Evolutionary conservation across 2,113 vertebrate species (phyloP), one percentile per base, ranked within the genome.

Genomic region (Apodemus sylvaticus): DNA sequence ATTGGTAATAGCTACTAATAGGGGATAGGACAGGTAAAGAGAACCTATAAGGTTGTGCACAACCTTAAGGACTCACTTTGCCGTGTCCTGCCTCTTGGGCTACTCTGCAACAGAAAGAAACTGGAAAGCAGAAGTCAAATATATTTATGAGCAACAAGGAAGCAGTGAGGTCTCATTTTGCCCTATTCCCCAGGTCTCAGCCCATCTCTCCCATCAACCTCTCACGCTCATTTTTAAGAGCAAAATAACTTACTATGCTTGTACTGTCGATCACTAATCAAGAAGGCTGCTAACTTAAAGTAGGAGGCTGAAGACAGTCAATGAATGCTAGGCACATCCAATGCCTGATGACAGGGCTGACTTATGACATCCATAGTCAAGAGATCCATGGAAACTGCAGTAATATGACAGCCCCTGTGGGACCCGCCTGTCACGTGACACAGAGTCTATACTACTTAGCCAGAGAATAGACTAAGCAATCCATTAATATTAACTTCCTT

Each of bases 101-200:
- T 82, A 20, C 60, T 93, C 51, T 86, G 34, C 45, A 85, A 89
- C 42, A 74, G 60, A 45, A 86, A 42, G 31, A 96, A 89, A 89
- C 53, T 29, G 45, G 74, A 97, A 97, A 93, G 51, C 82, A 96
- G 95, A 97, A 96, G 96, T 96, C 90, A 89, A 89, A 90, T 79
- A 82, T 60, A 86, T 53, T 90, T 10, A 1, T 34, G 36, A 90
- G 42, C 55, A 86, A 88, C 53, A 90, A 88, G 90, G 90, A 88
- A 95, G 60, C 36, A 78, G 42, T 39, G 45, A 89, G 60, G n/a
- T 73, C 86, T 68, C 85, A 17, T 88, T 26, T 5, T 91, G 85
- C 74, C 64, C 48, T 26, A 17, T 90, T 77, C 92, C 58, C 62
- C 90, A 64, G 90, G 39, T 10, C n/a, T 76, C 74, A 68, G 53